phyloP scores from a whole-genome alignment of 1,140 invertebrate genomes.

The Rhizoglyphus robini region DNA sequence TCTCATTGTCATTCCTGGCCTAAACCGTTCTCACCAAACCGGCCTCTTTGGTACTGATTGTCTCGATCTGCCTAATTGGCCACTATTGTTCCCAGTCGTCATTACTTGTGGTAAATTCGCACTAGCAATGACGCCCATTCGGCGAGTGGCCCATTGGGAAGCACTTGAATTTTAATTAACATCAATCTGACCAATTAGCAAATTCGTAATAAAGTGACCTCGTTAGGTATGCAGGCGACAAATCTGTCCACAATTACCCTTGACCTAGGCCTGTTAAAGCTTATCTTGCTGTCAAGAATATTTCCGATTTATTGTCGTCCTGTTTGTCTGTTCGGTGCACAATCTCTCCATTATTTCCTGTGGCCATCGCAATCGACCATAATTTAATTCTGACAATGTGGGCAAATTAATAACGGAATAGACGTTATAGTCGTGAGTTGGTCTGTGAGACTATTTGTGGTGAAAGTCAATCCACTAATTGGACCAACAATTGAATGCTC shows the following conservation, averaged over 20 bases:
- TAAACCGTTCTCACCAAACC: not conserved
- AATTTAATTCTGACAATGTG: too few species aligned
- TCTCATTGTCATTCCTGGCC: constrained; percentile 5
- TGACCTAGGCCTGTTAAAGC: not conserved
- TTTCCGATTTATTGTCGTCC: not conserved
- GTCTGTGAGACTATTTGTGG: too few species aligned
- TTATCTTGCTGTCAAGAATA: not conserved
- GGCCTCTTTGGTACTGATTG: not conserved
- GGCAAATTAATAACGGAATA: too few species aligned
- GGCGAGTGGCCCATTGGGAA: not conserved
- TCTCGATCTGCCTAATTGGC: constrained; percentile 10
- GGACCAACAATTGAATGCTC: too few species aligned
- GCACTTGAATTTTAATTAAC: constrained; percentile 8
- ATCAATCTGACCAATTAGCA: constrained; percentile 8
- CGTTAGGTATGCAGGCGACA: not conserved
- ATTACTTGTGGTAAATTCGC: not conserved
- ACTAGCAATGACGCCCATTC: not conserved
- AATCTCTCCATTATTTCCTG: not conserved
- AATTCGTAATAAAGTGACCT: not conserved
- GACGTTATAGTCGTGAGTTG: too few species aligned
- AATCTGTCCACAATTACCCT: too few species aligned
- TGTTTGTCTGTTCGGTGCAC: not conserved
- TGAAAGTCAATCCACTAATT: too few species aligned
- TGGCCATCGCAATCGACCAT: too few species aligned
- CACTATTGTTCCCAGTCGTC: not conserved